phyloP scores from a whole-genome alignment of 2,113 vertebrate species.

The Natator depressus region DNA sequence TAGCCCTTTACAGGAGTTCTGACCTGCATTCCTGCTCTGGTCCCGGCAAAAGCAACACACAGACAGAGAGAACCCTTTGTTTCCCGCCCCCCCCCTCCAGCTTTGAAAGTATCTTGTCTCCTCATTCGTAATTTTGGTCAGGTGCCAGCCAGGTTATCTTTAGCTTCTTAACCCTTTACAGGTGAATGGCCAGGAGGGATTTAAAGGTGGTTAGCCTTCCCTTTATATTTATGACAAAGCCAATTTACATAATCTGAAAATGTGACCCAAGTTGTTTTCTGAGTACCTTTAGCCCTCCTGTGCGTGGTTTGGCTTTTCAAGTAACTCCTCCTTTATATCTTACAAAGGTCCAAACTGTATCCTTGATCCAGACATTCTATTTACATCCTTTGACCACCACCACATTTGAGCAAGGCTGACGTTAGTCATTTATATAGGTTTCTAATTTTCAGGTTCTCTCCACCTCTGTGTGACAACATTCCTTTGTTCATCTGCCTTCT shows the following conservation, averaged over 20 bases:
- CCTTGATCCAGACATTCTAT: neutral
- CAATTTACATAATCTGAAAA: neutral
- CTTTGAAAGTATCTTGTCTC: too few species aligned
- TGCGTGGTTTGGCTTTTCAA: neutral
- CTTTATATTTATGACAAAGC: too few species aligned
- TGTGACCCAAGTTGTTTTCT: neutral
- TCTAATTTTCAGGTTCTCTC: neutral
- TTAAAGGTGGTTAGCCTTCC: too few species aligned
- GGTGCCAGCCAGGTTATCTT: too few species aligned
- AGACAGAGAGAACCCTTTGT: too few species aligned
- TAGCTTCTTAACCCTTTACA: too few species aligned
- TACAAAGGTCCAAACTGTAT: neutral
- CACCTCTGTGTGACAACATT: neutral
- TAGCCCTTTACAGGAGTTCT: too few species aligned
- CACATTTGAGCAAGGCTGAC: neutral
- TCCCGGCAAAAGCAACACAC: too few species aligned
- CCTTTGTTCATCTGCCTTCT: neutral
- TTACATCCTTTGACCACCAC: neutral
- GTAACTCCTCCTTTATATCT: neutral
- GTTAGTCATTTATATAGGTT: neutral
- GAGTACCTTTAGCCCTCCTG: neutral
- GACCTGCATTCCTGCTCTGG: too few species aligned
- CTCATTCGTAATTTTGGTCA: too few species aligned
- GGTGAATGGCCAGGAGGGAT: too few species aligned
- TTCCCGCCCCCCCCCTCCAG: too few species aligned